Evolutionary conservation across 2,113 vertebrate genomes (phyloP), one percentile per base, ranked within the genome.

Genomic region (Abramis brama): DNA sequence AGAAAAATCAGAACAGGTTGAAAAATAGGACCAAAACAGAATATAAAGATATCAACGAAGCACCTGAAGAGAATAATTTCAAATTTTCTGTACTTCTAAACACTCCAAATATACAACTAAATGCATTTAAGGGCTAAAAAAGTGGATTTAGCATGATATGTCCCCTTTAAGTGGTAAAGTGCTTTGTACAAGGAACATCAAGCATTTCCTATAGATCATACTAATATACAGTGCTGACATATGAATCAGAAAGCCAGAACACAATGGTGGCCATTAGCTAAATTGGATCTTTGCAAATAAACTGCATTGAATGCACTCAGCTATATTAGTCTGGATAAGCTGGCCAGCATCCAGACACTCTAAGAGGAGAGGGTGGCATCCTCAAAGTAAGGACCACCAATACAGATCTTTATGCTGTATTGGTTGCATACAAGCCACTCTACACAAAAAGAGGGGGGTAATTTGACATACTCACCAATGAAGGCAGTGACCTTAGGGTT

Each of bases 401-500:
- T 36, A n/a, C 4, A 12, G 12, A 62, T 36, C 62, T 50, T 39
- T n/a, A 52, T 39, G 50, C 50, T 36, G 12, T 9, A 52, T 12
- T 6, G 5, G 6, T 27, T 75, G 23, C 39, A 74, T 55, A 8
- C 21, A 57, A 21, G 19, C 17, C 19, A 25, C 59, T 3, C 17
- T 52, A 60, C 15, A 25, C 73, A 64, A 47, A 64, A 25, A 21
- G 36, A 76, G 5, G 10, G 2, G 10, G 21, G 43, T n/a, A 23
- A 78, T 23, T 80, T 15, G 2, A 78, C 36, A 85, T 88, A 96
- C 96, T 94, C 94, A 99, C 98, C 98, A 87, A 99, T 99, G 90
- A 99, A 99, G 27, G 97, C 97, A n/a, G 95, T 99, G 90, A 96
- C 97, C 76, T 98, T 97, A 80, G 97, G 97, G 93, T 99, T 99